These are phyloP conservation scores for Schizothorax lantsangensis DNA, from an alignment of 2,797 vertebrate species.

Conservation along the genomic window DNA sequence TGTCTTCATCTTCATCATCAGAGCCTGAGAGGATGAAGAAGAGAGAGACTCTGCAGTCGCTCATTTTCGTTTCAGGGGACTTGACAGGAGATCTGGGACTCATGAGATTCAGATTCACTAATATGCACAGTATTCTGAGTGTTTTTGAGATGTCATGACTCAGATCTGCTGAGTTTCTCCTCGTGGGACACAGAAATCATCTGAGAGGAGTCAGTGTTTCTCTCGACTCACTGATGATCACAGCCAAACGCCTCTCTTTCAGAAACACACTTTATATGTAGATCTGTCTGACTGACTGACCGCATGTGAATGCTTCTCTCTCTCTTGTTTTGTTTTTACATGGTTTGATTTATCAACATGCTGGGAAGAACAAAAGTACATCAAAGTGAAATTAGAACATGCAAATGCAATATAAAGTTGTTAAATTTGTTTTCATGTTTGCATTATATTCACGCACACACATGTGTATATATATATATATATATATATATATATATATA, in stretches of 20 bases:
- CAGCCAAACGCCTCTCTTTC: not conserved
- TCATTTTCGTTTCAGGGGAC: not conserved
- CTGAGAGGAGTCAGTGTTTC: not conserved
- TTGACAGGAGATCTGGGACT: not conserved
- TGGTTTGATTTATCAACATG: no score
- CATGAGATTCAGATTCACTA: not conserved
- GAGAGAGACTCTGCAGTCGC: not conserved
- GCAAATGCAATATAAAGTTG: no score
- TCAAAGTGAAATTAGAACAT: no score
- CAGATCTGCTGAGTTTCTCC: not conserved
- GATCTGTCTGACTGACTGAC: not conserved
- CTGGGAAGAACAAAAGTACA: no score
- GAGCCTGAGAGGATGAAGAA: slow-evolving; percentile 4
- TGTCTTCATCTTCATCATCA: not conserved
- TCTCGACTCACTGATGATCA: not conserved
- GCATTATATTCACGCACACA: no score
- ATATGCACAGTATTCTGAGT: not conserved
- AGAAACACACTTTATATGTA: not conserved
- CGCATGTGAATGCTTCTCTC: no score
- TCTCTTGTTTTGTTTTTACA: no score
- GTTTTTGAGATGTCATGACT: not conserved
- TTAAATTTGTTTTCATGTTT: no score
- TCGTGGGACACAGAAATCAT: not conserved
- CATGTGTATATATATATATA: no score
- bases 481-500: no score